Conservation (phyloP, 2,113 vertebrate species). For the Tricholaema leucomelas region DNA sequence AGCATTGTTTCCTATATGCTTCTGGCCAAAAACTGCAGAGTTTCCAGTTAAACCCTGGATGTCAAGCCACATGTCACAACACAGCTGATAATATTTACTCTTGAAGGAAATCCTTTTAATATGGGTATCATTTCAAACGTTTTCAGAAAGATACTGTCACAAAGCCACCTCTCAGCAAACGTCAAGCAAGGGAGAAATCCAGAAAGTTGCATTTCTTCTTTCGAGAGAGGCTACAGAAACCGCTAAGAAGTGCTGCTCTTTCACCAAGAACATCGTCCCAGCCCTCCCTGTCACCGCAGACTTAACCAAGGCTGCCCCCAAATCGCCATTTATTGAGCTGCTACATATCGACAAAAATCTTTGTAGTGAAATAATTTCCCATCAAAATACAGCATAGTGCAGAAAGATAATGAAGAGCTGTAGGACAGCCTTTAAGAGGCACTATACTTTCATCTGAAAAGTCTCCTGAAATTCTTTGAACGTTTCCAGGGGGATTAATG, state of each 20-base stretch:
- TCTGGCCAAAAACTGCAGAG: not conserved
- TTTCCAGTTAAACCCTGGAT: not conserved
- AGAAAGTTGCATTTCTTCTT: not conserved
- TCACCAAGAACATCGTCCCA: not conserved
- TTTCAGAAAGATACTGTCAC: not conserved
- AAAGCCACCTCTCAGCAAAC: not conserved
- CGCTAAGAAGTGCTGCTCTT: not conserved
- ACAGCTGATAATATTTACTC: not conserved
- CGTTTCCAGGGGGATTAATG: slow-evolving; percentile 62
- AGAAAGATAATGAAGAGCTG: slow-evolving; percentile 42
- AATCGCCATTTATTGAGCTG: not conserved
- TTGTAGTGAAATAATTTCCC: slow-evolving; percentile 39
- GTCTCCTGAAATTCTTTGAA: slow-evolving; percentile 67
- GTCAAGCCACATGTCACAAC: not conserved
- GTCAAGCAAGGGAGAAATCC: not conserved
- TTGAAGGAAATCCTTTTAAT: not conserved
- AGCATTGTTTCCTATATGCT: not conserved
- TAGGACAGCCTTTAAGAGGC: slow-evolving; percentile 56
- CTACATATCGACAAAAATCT: slow-evolving; percentile 10
- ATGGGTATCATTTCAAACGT: not conserved
- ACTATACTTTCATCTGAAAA: slow-evolving; percentile 62
- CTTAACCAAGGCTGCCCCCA: not conserved
- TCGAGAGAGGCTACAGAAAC: not conserved
- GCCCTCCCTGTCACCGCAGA: not conserved
- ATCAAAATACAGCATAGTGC: not conserved